These are phyloP conservation scores for Serilophus lunatus DNA, from an alignment of 2,113 vertebrate genomes.

Conservation along the genomic window DNA sequence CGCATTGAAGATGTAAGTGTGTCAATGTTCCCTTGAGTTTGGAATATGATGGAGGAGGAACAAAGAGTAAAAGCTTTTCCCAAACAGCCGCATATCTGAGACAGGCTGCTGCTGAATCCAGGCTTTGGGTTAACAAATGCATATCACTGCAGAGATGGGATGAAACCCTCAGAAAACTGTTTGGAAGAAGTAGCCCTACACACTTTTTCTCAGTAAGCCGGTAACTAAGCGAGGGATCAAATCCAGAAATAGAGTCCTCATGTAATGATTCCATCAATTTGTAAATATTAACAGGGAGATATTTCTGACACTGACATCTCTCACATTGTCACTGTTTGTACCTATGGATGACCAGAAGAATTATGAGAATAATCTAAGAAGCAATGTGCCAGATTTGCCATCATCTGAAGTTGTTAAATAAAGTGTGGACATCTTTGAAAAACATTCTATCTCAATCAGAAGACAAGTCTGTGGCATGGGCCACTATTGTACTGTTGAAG, in stretches of 20 bases:
- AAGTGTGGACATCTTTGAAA: not conserved
- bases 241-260: not conserved
- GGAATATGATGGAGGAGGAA: not conserved
- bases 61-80: not conserved
- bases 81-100: not conserved
- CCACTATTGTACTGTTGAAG: not conserved
- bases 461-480: not conserved
- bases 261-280: not conserved
- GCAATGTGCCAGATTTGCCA: not conserved
- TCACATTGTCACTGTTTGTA: not conserved
- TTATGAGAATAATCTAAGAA: not conserved
- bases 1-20: not conserved
- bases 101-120: not conserved
- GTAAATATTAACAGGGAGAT: not conserved
- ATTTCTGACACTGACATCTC: not conserved
- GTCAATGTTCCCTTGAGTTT: not conserved
- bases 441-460: not conserved
- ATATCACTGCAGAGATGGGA: not conserved
- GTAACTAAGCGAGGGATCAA: not conserved
- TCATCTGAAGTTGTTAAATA: not conserved
- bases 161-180: not conserved
- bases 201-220: not conserved
- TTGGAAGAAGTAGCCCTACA: not conserved
- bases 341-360: not conserved
- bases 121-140: not conserved